Evolutionary conservation across 2,888 invertebrate genomes (phyloP), one percentile per base, ranked within the genome.

Genomic region (Tolmerus cingulatus): DNA sequence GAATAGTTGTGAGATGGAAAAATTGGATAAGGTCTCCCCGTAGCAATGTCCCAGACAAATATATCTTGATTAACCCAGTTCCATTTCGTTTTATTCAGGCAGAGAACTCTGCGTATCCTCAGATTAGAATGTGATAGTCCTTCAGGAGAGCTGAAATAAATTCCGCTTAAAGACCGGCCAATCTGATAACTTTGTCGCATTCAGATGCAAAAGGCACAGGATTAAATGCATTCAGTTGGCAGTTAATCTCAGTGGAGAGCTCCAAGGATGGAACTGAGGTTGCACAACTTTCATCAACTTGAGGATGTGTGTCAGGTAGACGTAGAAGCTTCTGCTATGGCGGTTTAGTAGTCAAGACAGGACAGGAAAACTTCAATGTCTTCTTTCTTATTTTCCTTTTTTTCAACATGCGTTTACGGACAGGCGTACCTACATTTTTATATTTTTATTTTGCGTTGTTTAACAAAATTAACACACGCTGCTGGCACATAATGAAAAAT

Each of bases 21-120:
- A 40, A 78, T 57, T 43, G 76, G 87, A 87, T 87, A 87, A 40
- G 57, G 57, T 51, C 82, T 55, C 23, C 23, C n/a, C 57, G 40
- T 76, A 46, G 85, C 46, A 87, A 87, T 74, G 81, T 74, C 74
- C 37, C 81, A 74, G 55, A 87, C 87, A 87, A 87, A 87, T 87
- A 34, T 87, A 87, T 87, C 87, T 86, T 86, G 87, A 87, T 87
- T 86, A 86, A 87, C 87, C 87, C 86, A 87, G 86, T 87, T 37
- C 82, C 51, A 82, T 66, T 82, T 34, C 57, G 57, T 66, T 82
- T 82, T 51, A 40, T 37, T 37, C 37, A n/a, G 82, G 57, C 40
- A 57, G 43, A 27, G 27, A 16, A 16, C 40, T 82, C 57, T 82
- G 27, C 57, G 82, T 51, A 66, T 19, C 30, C 37, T 19, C 37